Percentiles rank a stretch among this genome's conserved stretches.
Conservation (phyloP, 2,113 vertebrate genomes). For the Promerops cafer region DNA sequence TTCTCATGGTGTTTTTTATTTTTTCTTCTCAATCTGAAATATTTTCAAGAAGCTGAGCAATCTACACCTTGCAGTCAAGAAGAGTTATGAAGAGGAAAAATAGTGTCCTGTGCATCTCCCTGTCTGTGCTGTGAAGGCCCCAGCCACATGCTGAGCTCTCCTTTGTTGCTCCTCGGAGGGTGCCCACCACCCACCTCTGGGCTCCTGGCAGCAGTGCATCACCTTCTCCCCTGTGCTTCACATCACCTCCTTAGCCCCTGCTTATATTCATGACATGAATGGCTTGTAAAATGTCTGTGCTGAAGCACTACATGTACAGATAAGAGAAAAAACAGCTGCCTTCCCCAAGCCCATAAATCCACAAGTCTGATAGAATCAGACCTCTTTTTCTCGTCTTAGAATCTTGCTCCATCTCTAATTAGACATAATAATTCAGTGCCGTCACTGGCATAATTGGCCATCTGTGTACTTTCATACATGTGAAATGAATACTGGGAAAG, state of each 20-base stretch:
- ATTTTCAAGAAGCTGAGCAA: not conserved
- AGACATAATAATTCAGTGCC: constrained; percentile 45
- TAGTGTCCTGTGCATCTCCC: not conserved
- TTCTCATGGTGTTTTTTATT: not conserved
- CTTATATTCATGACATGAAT: not conserved
- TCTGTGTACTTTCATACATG: constrained; percentile 47
- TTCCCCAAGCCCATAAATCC: not conserved
- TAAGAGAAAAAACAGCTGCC: not conserved
- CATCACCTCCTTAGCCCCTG: not conserved
- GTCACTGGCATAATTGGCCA: constrained; percentile 60
- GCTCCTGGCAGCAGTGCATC: not conserved
- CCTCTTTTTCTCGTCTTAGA: not conserved
- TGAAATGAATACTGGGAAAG: not conserved
- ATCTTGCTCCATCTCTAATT: constrained; percentile 31
- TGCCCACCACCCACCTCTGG: fast-evolving
- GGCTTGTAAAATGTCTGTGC: not conserved
- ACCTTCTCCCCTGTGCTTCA: not conserved
- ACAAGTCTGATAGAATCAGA: not conserved
- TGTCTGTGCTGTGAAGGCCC: not conserved
- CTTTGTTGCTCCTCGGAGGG: fast-evolving
- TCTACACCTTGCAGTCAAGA: not conserved
- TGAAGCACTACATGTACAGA: not conserved
- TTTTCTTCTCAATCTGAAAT: not conserved
- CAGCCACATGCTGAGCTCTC: not conserved
- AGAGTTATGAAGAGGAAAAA: not conserved